phyloP scores from a whole-genome alignment of 2,797 vertebrate genomes.

The Philypnodon macrostomus region DNA sequence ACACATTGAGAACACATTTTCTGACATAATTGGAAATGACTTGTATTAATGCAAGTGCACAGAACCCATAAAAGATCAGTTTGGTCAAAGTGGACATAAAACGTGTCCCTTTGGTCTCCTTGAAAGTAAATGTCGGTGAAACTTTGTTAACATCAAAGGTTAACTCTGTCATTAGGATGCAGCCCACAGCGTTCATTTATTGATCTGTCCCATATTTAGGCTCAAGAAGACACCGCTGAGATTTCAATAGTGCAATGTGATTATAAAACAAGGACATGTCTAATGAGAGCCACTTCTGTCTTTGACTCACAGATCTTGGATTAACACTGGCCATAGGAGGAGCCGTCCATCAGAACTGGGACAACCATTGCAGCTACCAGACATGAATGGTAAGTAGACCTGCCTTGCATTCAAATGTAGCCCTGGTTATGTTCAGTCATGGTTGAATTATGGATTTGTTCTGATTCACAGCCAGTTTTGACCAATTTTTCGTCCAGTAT shows the following conservation, averaged over 20 bases:
- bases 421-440: too few species aligned
- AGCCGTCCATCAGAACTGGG: neutral
- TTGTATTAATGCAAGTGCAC: conserved; percentile 35
- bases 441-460: too few species aligned
- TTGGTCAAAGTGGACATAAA: conserved; percentile 40
- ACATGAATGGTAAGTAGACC: conserved; percentile 8
- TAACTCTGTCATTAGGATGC: conserved; percentile 64
- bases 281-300: conserved; percentile 22
- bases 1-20: conserved; percentile 6
- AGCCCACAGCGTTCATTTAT: conserved; percentile 43
- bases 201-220: conserved; percentile 46
- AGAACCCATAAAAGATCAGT: conserved; percentile 45
- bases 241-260: conserved; percentile 35
- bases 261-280: conserved; percentile 19
- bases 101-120: conserved; percentile 6
- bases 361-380: neutral
- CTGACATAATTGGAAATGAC: conserved; percentile 54
- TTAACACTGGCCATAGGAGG: conserved; percentile 2
- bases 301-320: conserved; percentile 26
- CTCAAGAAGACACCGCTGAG: too few species aligned
- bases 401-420: too few species aligned
- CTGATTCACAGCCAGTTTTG: too few species aligned
- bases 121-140: conserved; percentile 52
- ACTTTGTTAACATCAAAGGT: conserved; percentile 65
- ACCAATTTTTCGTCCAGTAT: too few species aligned